These are phyloP conservation scores for Colletes latitarsis DNA, from an alignment of 1,140 invertebrate genomes.

Conservation along the genomic window DNA sequence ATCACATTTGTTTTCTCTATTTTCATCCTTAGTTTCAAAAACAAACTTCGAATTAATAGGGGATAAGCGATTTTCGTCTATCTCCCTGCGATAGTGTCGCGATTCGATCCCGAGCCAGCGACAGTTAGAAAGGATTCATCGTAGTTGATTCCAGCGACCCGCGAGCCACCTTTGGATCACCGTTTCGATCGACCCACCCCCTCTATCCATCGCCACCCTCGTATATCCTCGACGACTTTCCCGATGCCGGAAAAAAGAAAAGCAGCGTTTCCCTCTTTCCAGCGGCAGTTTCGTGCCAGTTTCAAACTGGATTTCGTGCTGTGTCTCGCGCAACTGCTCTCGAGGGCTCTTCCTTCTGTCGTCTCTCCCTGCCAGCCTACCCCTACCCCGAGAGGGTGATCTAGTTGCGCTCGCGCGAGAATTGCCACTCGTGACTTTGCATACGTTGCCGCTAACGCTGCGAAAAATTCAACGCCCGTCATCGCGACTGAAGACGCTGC, in stretches of 20 bases:
- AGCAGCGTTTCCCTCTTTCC: constrained; percentile 7
- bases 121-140: too few species aligned
- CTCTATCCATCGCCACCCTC: not conserved
- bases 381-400: constrained; percentile 37
- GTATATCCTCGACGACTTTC: not conserved
- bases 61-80: not conserved
- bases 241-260: not conserved
- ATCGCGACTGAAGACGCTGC: constrained; percentile 21
- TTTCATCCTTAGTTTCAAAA: too few species aligned
- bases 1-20: too few species aligned
- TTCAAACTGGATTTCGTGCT: constrained; percentile 60
- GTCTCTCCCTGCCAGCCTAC: not conserved
- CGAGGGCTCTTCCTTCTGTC: constrained; percentile 37
- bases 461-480: constrained; percentile 35
- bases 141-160: too few species aligned
- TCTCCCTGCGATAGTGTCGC: not conserved
- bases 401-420: constrained; percentile 53
- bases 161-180: not conserved
- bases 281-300: constrained; percentile 44
- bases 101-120: too few species aligned
- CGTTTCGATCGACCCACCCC: not conserved
- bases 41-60: too few species aligned
- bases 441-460: constrained; percentile 55
- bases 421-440: constrained; percentile 61
- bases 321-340: constrained; percentile 47